Conservation (phyloP, 2,797 vertebrate species). For the Lerista edwardsae region DNA sequence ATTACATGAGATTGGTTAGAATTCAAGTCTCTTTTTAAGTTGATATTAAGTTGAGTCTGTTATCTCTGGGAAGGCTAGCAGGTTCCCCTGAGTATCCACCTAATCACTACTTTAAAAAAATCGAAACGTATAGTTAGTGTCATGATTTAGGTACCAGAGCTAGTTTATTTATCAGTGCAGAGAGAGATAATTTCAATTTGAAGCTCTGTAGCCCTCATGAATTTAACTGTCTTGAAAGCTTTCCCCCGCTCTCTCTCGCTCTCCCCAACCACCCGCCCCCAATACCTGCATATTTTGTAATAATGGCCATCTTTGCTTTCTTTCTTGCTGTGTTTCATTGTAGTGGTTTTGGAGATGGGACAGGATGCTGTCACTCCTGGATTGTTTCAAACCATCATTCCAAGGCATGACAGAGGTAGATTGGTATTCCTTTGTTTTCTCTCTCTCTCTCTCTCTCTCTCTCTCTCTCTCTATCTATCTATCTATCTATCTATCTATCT, state of each 20-base stretch:
- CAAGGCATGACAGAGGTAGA: background rate
- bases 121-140: conserved; percentile 85
- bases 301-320: conserved; percentile 59
- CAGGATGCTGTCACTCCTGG: conserved; percentile 27
- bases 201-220: conserved; percentile 80
- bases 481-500: too few relatives aligned
- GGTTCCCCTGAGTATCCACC: conserved; percentile 86
- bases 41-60: conserved; percentile 90
- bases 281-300: conserved; percentile 1
- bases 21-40: conserved; percentile 90
- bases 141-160: conserved; percentile 83
- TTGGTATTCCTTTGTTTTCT: background rate
- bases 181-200: conserved; percentile 86
- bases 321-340: conserved; percentile 49
- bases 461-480: too few relatives aligned
- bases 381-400: conserved; percentile 9
- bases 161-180: conserved; percentile 85
- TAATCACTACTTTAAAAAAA: conserved; percentile 90
- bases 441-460: too few relatives aligned
- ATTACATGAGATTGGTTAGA: conserved; percentile 89
- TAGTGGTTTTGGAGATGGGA: conserved; percentile 45
- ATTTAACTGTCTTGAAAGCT: conserved; percentile 80
- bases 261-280: background rate
- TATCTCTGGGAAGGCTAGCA: conserved; percentile 85
- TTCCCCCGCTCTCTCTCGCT: conserved; percentile 1